Base-by-base conservation (phyloP, 2,888 invertebrate species). In the Drosophila tanythrix region DNA sequence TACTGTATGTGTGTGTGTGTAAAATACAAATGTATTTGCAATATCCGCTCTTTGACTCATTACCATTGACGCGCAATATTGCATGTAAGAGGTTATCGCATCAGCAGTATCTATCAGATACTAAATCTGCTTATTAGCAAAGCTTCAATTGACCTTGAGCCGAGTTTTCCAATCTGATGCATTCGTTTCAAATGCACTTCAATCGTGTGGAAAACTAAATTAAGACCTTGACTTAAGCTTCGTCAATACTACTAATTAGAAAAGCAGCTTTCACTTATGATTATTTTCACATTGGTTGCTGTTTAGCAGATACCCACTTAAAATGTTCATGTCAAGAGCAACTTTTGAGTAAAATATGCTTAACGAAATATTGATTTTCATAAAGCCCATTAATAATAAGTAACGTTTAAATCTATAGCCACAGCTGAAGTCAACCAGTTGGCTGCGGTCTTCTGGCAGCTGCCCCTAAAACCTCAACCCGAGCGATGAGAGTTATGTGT, bases 31-130 rank as follows among this genome's bases (percentile, higher is more conserved):
- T 88, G 55, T 85, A 81, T 87, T 82, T 76, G 79, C 84, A 68
- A 81, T 77, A 81, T 79, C 76, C 82, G 80, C 73, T 76, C 60
- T 83, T 81, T 76, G 80, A 79, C 70, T 82, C 75, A 87, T 80
- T 80, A 82, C 71, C 59, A 63, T 64, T 68, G 75, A 66, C 63
- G 69, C 35, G 38, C 3, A 46, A 46, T 15, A 25, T 46, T 25
- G 46, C 25, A 15, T 15, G 25, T 7, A 25, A 25, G 25, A 7
- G 13, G 7, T 25, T 46, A 25, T 25, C 8, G 25, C 21, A 46
- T 8, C 61, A 29, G 15, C 21, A 43, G 63, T 59, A 67, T 71
- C 62, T 31, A 36, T 40, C 36, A 72, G 56, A 58, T 62, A n/a
- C 2, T 27, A 11, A 18, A 13, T 18, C 7, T 27, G 13, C 13